A percentile compares a stretch with the other conserved stretches of the same genome.
phyloP scores from a whole-genome alignment of 2,113 vertebrate genomes.

The Phyllostomus discolor region DNA sequence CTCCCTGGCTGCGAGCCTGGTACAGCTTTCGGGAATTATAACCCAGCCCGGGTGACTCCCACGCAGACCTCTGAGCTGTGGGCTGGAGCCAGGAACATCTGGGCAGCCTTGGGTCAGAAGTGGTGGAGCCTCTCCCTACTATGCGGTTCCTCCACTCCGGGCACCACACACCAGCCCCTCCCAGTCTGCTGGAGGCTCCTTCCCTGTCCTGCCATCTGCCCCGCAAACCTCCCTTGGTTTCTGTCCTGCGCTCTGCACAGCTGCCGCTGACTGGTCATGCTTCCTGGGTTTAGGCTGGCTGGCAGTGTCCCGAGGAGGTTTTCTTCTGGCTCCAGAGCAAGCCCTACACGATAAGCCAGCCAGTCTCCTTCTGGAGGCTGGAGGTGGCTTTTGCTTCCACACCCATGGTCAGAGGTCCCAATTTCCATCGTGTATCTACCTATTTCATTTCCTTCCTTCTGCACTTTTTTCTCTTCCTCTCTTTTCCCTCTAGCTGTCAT shows the following conservation, averaged over 20 bases:
- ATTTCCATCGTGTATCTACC: not conserved
- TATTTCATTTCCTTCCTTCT: not conserved
- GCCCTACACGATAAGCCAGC: no score
- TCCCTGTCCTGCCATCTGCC: no score
- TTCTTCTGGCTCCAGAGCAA: not conserved
- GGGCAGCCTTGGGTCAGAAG: not conserved
- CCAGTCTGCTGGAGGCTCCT: not conserved
- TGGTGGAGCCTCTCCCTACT: rapidly evolving
- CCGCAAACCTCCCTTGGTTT: not conserved
- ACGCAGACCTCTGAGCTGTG: not conserved
- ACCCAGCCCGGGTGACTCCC: rapidly evolving
- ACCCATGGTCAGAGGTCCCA: not conserved
- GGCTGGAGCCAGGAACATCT: no score
- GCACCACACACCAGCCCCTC: not conserved
- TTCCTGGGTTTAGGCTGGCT: not conserved
- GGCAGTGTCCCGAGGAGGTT: no score
- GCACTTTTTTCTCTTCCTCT: not conserved
- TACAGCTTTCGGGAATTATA: not conserved
- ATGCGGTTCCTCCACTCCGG: rapidly evolving
- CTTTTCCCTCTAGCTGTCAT: not conserved
- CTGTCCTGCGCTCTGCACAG: not conserved
- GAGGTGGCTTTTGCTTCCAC: not conserved
- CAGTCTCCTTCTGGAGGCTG: not conserved
- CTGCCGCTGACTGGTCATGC: not conserved
- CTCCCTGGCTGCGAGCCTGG: not conserved